These are phyloP conservation scores for Stenolophus ochropezus DNA, from an alignment of 2,888 invertebrate species.

Conservation along the genomic window DNA sequence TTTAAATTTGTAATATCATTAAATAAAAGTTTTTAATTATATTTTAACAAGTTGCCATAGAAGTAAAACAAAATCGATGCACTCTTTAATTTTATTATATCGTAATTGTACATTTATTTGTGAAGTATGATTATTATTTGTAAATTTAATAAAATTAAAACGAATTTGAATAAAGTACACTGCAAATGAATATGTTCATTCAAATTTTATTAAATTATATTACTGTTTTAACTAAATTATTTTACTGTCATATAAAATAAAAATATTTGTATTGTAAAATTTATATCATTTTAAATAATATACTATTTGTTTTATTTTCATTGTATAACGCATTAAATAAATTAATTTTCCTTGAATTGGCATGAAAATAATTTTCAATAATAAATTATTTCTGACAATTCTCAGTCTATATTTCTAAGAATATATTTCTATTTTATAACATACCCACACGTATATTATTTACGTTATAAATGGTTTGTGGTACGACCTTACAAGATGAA, in stretches of 20 bases:
- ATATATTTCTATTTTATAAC: too few species aligned
- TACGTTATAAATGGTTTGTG: too few species aligned
- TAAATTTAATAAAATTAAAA: not conserved
- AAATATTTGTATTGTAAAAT: not conserved
- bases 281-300: not conserved
- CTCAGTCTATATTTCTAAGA: too few species aligned
- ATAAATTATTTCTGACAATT: too few species aligned
- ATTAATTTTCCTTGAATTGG: too few species aligned
- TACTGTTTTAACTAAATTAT: not conserved
- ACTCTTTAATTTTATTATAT: not conserved
- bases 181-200: not conserved
- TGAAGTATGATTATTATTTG: not conserved
- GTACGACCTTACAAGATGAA: too few species aligned
- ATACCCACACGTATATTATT: too few species aligned
- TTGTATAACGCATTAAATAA: too few species aligned
- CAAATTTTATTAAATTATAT: not conserved
- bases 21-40: not conserved
- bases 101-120: not conserved
- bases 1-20: not conserved
- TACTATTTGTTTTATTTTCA: too few species aligned
- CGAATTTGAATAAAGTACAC: not conserved
- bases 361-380: too few species aligned
- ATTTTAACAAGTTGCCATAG: not conserved
- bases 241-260: not conserved
- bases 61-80: not conserved